Conservation (phyloP, 2,113 vertebrate genomes). For the Hylia prasina region DNA sequence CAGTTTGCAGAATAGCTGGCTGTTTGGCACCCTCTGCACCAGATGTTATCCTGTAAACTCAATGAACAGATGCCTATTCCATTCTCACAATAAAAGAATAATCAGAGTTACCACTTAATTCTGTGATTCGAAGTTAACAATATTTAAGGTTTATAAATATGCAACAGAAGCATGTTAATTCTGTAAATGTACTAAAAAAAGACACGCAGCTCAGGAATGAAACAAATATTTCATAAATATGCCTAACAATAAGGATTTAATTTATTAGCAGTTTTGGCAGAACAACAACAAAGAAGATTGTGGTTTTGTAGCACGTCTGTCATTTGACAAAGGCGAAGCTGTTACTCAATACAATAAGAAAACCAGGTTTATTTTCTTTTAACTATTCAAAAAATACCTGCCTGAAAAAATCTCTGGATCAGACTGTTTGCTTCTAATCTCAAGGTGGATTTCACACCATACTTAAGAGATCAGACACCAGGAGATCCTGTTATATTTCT, state of each 20-base stretch:
- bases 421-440: neutral
- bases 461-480: neutral
- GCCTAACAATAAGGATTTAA: constrained; percentile 23
- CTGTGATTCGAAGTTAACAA: neutral
- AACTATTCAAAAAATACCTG: neutral
- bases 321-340: neutral
- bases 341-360: neutral
- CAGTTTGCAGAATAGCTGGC: neutral
- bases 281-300: neutral
- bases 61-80: neutral
- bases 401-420: neutral
- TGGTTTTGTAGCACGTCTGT: neutral
- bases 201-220: neutral
- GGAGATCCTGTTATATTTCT: neutral
- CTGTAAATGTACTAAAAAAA: neutral
- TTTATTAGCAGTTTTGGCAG: constrained; percentile 45
- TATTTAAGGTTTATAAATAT: constrained; percentile 32
- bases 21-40: neutral
- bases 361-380: neutral
- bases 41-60: constrained; percentile 44
- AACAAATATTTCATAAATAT: neutral
- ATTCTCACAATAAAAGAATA: neutral
- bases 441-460: neutral
- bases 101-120: constrained; percentile 22
- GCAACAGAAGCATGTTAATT: constrained; percentile 1